Base-by-base conservation (phyloP, 2,888 invertebrate genomes). In the Terebella lapidaria region DNA sequence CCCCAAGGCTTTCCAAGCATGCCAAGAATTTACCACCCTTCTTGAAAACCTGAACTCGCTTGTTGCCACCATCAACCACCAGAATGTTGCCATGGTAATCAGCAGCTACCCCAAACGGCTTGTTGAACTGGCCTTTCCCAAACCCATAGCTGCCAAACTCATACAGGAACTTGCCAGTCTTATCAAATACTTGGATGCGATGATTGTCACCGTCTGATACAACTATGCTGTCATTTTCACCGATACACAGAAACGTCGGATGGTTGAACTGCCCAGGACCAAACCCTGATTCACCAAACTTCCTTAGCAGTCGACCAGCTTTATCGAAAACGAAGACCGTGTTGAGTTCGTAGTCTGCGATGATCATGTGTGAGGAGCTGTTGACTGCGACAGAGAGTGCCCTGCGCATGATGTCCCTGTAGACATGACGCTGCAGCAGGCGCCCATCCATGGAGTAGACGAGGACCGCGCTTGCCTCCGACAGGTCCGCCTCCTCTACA, bases 41-140 rank as follows among this genome's bases (percentile, higher is more conserved):
- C 18, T 61, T 57, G 57, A 61, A 63, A 15, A 63, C 52, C 57
- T 68, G 65, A 22, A 68, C 60, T 10, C 67, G 28, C n/a, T 61
- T 61, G 56, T 67, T 67, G 20, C 66, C 65, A 15, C 67, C 66
- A 42, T 67, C 67, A 0, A 67, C 67, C 30, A 67, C 67, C 22
- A 67, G 58, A 45, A 67, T 59, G 51, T 67, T 62, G 1, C 66
- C 67, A 60, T 63, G 64, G n/a, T 53, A 22, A 58, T 67, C 67
- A 2, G 62, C 52, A 3, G 56, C 61, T 3, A 67, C 62, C 0
- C 67, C 67, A 61, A 67, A 67, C 22, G 67, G 67, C 61, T 64
- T 60, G 49, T 53, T 60, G 28, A 67, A 61, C 57, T 66, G 55
- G 10, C 66, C 67, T 30, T 67, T 67, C 2, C 64, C 64, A 5